Evolutionary conservation across 2,797 vertebrate species (phyloP), one percentile per base, ranked within the genome.

Genomic region (Sebastes wilsoni): DNA sequence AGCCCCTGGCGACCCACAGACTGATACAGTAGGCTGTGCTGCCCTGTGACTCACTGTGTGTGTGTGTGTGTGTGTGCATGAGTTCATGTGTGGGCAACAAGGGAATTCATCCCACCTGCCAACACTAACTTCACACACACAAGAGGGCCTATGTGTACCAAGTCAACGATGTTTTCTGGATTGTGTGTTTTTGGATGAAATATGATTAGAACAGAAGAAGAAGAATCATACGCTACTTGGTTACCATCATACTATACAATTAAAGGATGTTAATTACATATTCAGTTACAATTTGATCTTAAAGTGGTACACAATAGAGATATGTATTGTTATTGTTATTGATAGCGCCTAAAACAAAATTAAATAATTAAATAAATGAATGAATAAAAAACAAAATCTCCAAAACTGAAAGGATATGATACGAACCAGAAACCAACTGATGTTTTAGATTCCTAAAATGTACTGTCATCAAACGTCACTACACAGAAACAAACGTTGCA

Each of bases 11-110:
- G 75, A 84, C 87, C 86, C 76, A 70, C 87, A 91, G 86, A 87
- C 81, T 79, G 87, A 87, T 89, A 87, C 91, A 90, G 88, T 88
- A 66, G 89, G 84, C 78, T 75, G 79, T 42, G 73, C 6, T 77
- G 68, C 55, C 81, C 79, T 85, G 75, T 87, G 91, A 93, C 77
- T 93, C 88, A 87, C 75, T 54, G 49, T 80, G 79, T 80, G 79
- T 46, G 60, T 28, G 28, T 54, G 49, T 38, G 18, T 42, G 27
- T 64, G 52, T 49, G 54, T 34, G 60, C n/a, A 18, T 13, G 25
- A 49, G 23, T 54, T 13, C 27, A 66, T 77, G 66, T 70, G 70
- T 61, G 46, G 49, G 49, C 67, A 80, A 68, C 72, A 65, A 59
- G 59, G 69, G 80, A 82, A 73, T 66, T 65, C 16, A 78, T 75